These are phyloP conservation scores for Monochamus saltuarius DNA, from an alignment of 1,140 invertebrate species.

Conservation along the genomic window DNA sequence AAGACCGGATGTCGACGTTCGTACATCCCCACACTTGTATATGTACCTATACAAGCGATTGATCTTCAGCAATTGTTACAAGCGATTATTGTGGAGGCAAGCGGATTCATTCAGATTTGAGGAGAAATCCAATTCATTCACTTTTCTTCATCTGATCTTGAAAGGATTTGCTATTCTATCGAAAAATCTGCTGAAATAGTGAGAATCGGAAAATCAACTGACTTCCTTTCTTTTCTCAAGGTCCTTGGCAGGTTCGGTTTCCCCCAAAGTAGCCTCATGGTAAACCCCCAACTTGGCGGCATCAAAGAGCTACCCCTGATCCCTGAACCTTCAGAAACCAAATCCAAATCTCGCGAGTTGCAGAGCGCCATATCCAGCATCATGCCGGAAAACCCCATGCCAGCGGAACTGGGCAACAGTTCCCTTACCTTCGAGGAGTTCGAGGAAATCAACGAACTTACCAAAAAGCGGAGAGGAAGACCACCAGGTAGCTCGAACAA, in stretches of 20 bases:
- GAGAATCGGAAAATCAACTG: too few relatives aligned
- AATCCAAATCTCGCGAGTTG: constrained; percentile 24
- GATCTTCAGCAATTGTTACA: too few relatives aligned
- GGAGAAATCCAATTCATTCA: too few relatives aligned
- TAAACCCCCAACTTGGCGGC: constrained; percentile 48
- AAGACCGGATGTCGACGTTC: too few relatives aligned
- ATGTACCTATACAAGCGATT: too few relatives aligned
- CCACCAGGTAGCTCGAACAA: constrained; percentile 5
- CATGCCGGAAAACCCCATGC: constrained; percentile 1
- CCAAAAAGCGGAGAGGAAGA: constrained; percentile 12
- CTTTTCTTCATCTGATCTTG: too few relatives aligned
- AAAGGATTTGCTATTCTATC: too few relatives aligned
- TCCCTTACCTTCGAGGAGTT: constrained; percentile 9
- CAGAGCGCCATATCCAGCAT: constrained; percentile 35
- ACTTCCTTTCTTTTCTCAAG: constrained; percentile 20
- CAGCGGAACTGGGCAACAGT: neutral
- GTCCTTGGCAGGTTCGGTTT: constrained; percentile 47
- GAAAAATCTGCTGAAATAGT: too few relatives aligned
- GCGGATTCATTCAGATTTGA: too few relatives aligned
- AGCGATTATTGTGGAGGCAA: too few relatives aligned
- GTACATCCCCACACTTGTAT: too few relatives aligned
- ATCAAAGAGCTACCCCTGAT: constrained; percentile 32
- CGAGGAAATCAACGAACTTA: constrained; percentile 6
- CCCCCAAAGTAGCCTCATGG: constrained; percentile 43
- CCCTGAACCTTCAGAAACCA: constrained; percentile 16